Evolutionary conservation across 2,797 vertebrate genomes (phyloP), one percentile per base, ranked within the genome.

Genomic region (Epinephelus coioides): DNA sequence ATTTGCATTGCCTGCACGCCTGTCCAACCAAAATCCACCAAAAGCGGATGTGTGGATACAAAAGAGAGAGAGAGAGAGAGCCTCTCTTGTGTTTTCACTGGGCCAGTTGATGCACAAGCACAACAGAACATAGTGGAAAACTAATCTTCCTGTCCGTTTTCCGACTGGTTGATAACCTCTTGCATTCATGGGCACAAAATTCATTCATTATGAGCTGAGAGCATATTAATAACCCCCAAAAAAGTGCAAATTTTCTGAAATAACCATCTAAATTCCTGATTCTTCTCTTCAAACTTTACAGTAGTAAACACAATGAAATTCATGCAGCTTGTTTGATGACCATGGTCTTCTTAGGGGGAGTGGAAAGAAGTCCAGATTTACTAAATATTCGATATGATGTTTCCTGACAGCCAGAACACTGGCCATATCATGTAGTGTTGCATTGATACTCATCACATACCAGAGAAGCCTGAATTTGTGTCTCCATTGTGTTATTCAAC

Each of bases 21-120:
- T n/a, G 61, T 70, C 69, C 50, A 75, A 62, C 77, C 68, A 68
- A 54, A 51, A 74, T 60, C 54, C 51, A 73, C 53, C 51, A 60
- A 44, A 59, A 79, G 73, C 66, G 61, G 75, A 79, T 78, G 71
- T 76, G 71, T 18, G 56, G 60, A 77, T 27, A 67, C 6, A 70
- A 59, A 53, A 78, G 53, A 54, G 50, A 43, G 34, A 71, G 12
- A 51, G 19, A 51, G 27, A 59, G 49, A 51, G 19, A 51, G 27
- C 5, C 40, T 72, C 55, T 72, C 25, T 62, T 67, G 49, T 71
- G 65, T 81, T 73, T 82, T 51, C 47, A 60, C 12, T n/a, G 2
- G 43, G 65, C 61, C 73, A 56, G 69, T 44, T 55, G 63, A 71
- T 19, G 49, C 62, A 59, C 18, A 49, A 62, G n/a, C 21, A 76